phyloP scores from a whole-genome alignment of 30 jellyfish, hydroid and myxozoan genomes.

The Morbakka virulenta region DNA sequence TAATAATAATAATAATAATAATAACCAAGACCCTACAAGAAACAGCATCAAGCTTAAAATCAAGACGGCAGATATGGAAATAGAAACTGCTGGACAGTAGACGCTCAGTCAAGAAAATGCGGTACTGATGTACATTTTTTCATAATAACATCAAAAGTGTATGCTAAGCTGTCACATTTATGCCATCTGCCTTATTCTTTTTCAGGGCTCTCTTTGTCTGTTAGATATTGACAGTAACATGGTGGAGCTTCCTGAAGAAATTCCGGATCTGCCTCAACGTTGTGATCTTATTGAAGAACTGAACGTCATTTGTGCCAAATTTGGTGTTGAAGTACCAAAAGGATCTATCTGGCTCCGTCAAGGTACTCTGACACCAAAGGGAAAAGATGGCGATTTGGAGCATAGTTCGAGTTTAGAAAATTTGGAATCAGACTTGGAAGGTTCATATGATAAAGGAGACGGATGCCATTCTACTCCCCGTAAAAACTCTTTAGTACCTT shows the following conservation, averaged over 20 bases:
- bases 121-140: too few species aligned
- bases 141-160: too few species aligned
- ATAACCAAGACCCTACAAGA: too few species aligned
- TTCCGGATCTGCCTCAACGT: slow-evolving; percentile 94
- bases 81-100: too few species aligned
- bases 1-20: too few species aligned
- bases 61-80: too few species aligned
- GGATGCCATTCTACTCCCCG: slow-evolving; percentile 2
- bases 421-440: slow-evolving; percentile 46
- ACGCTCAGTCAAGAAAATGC: too few species aligned
- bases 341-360: slow-evolving; percentile 70
- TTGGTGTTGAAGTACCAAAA: slow-evolving; percentile 65
- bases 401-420: slow-evolving; percentile 59
- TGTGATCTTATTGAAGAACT: slow-evolving; percentile 80
- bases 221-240: slow-evolving; percentile 83
- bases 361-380: background rate
- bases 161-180: too few species aligned
- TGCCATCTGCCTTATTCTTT: too few species aligned
- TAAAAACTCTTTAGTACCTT: background rate
- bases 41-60: too few species aligned
- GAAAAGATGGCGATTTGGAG: slow-evolving; percentile 34
- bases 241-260: slow-evolving; percentile 91
- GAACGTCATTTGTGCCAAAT: slow-evolving; percentile 47
- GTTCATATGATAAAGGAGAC: slow-evolving; percentile 59
- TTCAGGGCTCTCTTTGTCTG: slow-evolving; percentile 88